Percentiles rank a stretch among this genome's conserved stretches.
These are phyloP conservation scores for Metaphire vulgaris DNA, from an alignment of 1,140 invertebrate genomes.

Conservation along the genomic window DNA sequence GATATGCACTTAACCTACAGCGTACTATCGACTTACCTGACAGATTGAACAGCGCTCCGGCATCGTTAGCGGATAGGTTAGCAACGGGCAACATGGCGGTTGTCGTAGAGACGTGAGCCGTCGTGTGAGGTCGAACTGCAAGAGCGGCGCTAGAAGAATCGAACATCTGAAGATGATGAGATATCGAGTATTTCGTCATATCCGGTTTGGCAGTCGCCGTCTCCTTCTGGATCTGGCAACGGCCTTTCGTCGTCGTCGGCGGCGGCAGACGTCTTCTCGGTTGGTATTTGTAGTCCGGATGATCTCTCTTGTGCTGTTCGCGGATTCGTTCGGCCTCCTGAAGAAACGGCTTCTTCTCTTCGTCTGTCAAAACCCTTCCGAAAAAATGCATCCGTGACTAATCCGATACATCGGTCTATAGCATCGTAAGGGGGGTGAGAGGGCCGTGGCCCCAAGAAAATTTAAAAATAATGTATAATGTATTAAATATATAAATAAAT, in stretches of 20 bases:
- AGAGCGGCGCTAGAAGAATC: background rate
- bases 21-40: background rate
- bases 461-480: no score
- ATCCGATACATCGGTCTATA: no score
- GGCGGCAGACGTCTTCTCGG: conserved; percentile 49
- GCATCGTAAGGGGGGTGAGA: no score
- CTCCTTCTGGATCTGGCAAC: background rate
- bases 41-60: background rate
- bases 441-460: no score
- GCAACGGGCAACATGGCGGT: background rate
- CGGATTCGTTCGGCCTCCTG: conserved; percentile 94
- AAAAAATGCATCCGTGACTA: background rate
- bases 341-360: conserved; percentile 93
- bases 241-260: background rate
- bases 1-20: no score
- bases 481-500: background rate
- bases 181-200: no score
- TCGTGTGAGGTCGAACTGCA: background rate
- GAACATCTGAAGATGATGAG: background rate
- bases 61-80: background rate
- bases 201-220: no score
- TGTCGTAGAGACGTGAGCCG: background rate
- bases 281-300: conserved; percentile 94
- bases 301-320: conserved; percentile 95
- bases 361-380: conserved; percentile 17